Conservation (phyloP, 2,888 invertebrate genomes). For the Andrena dorsata region DNA sequence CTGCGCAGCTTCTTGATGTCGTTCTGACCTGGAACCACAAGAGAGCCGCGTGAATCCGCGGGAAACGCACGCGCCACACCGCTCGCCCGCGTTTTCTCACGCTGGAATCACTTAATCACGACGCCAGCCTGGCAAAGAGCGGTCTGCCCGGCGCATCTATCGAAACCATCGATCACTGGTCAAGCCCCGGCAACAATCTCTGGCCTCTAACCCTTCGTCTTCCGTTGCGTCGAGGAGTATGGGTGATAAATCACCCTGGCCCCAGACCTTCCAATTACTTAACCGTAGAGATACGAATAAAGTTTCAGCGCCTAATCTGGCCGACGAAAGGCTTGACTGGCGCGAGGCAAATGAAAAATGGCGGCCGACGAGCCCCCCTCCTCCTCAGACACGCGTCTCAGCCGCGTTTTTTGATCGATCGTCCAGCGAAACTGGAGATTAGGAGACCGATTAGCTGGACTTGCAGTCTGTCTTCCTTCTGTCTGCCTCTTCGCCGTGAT, state of each 20-base stretch:
- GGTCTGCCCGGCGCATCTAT: slow-evolving; percentile 67
- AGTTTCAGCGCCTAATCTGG: slow-evolving; percentile 35
- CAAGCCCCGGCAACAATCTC: slow-evolving; percentile 71
- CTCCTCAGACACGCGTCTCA: neutral
- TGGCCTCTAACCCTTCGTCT: slow-evolving; percentile 68
- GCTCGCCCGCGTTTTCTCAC: slow-evolving; percentile 54
- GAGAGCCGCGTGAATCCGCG: slow-evolving; percentile 13
- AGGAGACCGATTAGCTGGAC: slow-evolving; percentile 43
- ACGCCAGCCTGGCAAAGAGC: slow-evolving; percentile 61
- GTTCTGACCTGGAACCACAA: slow-evolving; percentile 89
- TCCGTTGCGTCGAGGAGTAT: slow-evolving; percentile 64
- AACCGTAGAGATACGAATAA: slow-evolving; percentile 64
- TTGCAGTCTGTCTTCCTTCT: slow-evolving; percentile 31
- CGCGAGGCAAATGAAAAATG: slow-evolving; percentile 47
- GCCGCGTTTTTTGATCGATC: slow-evolving; percentile 48
- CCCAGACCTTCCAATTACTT: slow-evolving; percentile 78
- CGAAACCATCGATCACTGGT: slow-evolving; percentile 79
- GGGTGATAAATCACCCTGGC: slow-evolving; percentile 78
- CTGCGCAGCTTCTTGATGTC: slow-evolving; percentile 95
- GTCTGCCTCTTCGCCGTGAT: slow-evolving; percentile 34
- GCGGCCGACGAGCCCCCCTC: neutral
- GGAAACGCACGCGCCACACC: slow-evolving; percentile 7
- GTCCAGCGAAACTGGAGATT: slow-evolving; percentile 34
- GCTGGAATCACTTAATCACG: slow-evolving; percentile 75
- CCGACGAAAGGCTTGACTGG: slow-evolving; percentile 31